Base-by-base conservation (phyloP, 1,140 invertebrate species). In the Cotesia chilonis region DNA sequence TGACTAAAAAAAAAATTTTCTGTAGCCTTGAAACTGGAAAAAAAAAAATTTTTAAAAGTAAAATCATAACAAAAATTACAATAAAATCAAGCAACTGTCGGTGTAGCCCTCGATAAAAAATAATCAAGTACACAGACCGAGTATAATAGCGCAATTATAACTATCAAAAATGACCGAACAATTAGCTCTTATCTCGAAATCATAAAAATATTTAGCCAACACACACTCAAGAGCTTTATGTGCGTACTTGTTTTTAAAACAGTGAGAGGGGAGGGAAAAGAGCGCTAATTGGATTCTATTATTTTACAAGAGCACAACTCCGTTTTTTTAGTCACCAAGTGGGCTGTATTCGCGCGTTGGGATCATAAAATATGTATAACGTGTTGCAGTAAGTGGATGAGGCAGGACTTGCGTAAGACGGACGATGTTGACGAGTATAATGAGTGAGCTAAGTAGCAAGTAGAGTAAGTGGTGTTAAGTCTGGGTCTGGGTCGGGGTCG, bases 141-240 rank as follows among this genome's bases (percentile, higher is more conserved):
- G 37, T 36, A 38, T 37, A 41, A 9, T 38, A 80, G 79, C 78
- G 79, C 73, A 47, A 47, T 47, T 47, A 47, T 5, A 7, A 47
- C 75, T 83, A 81, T 81, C 79, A 80, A 84, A 47, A 83, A 84
- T 85, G 84, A 84, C 77, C 76, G 77, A 83, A 84, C 83, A 84
- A 85, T 85, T 83, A 85, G 74, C 76, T 74, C 73, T 76, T 68
- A 54, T 61, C n/a, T 37, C 64, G 70, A 74, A 77, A 75, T 70
- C 70, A 47, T 72, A 68, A 57, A 63, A 63, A 68, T 83, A 80
- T 83, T 83, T 83, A 83, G 72, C 79, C 83, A 83, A 83, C 81
- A 83, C 70, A 51, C 59, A 20, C 28, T 20, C 3, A 28, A 28
- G 17, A 4, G 9, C 37, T 38, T 14, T 41, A 47, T 65, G 41